These are phyloP conservation scores for Chaetodon trifasciatus DNA, from an alignment of 2,797 vertebrate species.

Conservation along the genomic window DNA sequence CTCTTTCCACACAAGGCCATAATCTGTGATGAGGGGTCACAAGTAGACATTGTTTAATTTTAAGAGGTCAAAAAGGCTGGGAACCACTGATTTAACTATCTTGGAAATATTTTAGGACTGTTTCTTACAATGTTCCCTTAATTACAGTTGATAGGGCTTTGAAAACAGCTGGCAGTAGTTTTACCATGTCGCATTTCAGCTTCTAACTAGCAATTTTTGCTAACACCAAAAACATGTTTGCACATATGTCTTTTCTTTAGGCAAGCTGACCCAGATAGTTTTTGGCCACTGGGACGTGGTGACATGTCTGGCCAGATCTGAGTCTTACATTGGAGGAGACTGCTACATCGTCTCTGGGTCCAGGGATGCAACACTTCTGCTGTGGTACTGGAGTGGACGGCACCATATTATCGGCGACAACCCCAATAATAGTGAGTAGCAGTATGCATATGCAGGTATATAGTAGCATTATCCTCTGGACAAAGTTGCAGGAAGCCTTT, in stretches of 20 bases:
- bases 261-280: constrained; percentile 97
- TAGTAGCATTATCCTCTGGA: background rate
- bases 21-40: constrained; percentile 11
- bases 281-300: constrained; percentile 99
- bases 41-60: background rate
- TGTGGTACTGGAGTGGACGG: constrained; percentile 98
- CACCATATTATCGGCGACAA: constrained; percentile 99
- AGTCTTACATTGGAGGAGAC: constrained; percentile 97
- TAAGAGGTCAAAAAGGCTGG: background rate
- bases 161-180: background rate
- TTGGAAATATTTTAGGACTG: background rate
- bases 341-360: constrained; percentile 98
- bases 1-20: background rate
- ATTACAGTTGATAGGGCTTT: background rate
- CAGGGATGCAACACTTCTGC: constrained; percentile 93
- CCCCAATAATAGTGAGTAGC: constrained; percentile 94
- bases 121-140: background rate
- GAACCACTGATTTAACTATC: background rate
- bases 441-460: background rate
- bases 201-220: background rate
- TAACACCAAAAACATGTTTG: constrained; percentile 9
- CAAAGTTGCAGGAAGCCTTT: background rate
- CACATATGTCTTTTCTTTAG: constrained; percentile 70
- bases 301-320: constrained; percentile 95
- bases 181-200: constrained; percentile 20